These are phyloP conservation scores for Marasmarcha lunaedactyla DNA, from an alignment of 2,888 invertebrate genomes.

Conservation along the genomic window DNA sequence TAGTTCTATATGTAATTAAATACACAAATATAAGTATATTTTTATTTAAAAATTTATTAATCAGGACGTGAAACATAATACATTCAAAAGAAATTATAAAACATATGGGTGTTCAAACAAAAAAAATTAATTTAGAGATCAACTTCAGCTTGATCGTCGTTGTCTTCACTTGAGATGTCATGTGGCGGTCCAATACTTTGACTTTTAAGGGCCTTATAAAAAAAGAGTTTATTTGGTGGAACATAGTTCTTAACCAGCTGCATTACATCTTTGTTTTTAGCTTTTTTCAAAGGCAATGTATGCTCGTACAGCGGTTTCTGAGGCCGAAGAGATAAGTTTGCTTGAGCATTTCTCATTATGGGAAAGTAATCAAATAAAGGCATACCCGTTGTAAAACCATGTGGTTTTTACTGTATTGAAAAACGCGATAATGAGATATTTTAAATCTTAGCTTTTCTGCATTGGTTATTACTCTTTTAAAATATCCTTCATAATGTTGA, in stretches of 20 bases:
- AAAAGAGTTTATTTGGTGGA: conserved; percentile 3
- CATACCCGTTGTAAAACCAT: conserved; percentile 3
- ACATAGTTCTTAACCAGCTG: conserved; percentile 4
- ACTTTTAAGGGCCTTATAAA: conserved; percentile 3
- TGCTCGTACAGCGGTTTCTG: too few relatives aligned
- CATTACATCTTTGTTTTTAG: conserved; percentile 3
- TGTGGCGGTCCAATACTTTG: neutral
- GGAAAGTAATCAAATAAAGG: conserved; percentile 1
- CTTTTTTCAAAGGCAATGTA: too few relatives aligned
- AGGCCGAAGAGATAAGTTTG: too few relatives aligned
- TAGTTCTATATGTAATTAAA: too few relatives aligned
- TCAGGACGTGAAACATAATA: neutral
- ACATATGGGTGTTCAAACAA: neutral
- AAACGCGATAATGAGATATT: too few relatives aligned
- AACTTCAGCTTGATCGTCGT: conserved; percentile 2
- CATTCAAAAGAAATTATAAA: neutral
- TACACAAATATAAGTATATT: too few relatives aligned
- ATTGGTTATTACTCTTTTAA: too few relatives aligned
- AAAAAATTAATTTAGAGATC: neutral
- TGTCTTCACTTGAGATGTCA: conserved; percentile 3
- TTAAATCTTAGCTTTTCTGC: too few relatives aligned
- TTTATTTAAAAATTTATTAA: neutral
- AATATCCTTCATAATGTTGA: too few relatives aligned
- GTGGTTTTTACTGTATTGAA: neutral
- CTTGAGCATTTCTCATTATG: too few relatives aligned